Base-by-base conservation (phyloP, 2,797 vertebrate species). In the Pseudomugil gertrudae region DNA sequence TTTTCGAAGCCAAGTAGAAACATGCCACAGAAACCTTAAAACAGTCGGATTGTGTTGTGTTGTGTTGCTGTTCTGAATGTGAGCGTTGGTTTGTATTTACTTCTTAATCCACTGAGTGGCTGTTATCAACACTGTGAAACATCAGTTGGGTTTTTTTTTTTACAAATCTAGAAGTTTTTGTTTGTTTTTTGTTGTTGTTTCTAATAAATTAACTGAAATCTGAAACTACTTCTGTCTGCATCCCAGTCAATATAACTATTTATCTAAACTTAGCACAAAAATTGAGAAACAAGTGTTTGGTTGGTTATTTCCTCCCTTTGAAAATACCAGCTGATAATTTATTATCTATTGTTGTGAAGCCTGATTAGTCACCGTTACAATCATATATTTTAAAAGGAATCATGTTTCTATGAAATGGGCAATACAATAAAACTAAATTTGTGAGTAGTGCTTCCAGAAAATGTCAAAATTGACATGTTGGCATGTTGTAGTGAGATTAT, bases 81-180 rank as follows among this genome's bases (percentile, higher is more conserved):
- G 79, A 87, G 83, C 83, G 75, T 87, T 68, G 79, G 43, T 85
- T 85, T 81, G 84, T 87, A 84, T 81, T 87, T 83, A 80, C 79
- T 87, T 80, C 74, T 90, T 74, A 82, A 84, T 79, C 78, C 84
- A 89, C 83, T 78, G 88, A 87, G 80, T 90, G 85, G 87, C 90
- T 84, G 84, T 92, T 86, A 90, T 87, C 79, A 91, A 90, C 93
- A 94, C 93, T 94, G 93, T 94, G 93, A 94, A 92, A 84, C 77
- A 80, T 79, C 72, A 23, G 69, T 80, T 67, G 40, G 65, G 76
- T n/a, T n/a, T 90, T 91, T 91, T 84, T 90, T 91, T 91, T 84
- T 90, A 91, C 80, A 69, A 77, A 87, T 83, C 60, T 57, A 70
- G 83, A 59, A 77, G 80, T 75, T 79, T 69, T 81, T 24, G 3